These are phyloP conservation scores for Brachionus plicatilis DNA, from an alignment of 1,140 invertebrate species.

Conservation along the genomic window DNA sequence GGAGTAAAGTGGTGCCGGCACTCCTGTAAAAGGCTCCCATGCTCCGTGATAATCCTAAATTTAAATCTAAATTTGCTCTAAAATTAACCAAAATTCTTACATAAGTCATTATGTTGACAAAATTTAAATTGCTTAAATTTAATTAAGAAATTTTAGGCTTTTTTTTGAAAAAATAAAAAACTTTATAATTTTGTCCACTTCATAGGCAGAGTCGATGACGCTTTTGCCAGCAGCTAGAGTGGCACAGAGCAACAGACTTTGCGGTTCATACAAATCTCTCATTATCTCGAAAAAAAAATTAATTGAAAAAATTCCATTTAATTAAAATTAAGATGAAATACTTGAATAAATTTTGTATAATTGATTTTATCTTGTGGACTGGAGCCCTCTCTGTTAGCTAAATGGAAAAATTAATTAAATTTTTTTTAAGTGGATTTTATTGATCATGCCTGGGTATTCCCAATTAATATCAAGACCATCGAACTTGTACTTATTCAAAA, in stretches of 20 bases:
- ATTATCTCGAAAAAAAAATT: neutral
- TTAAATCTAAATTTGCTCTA: neutral
- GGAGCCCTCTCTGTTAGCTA: constrained; percentile 40
- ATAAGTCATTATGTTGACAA: constrained; percentile 83
- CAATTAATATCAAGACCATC: constrained; percentile 45
- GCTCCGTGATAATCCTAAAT: constrained; percentile 37
- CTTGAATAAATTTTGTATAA: constrained; percentile 61
- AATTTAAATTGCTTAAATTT: constrained; percentile 72
- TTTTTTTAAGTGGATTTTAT: neutral
- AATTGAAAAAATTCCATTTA: neutral
- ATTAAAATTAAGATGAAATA: neutral
- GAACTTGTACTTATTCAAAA: constrained; percentile 57
- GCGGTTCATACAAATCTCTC: constrained; percentile 38
- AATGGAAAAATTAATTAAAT: neutral
- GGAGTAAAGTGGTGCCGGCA: neutral
- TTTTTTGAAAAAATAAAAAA: constrained; percentile 56
- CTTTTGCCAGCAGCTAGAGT: constrained; percentile 43
- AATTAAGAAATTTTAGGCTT: constrained; percentile 43
- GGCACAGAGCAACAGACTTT: constrained; percentile 43
- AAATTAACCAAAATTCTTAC: constrained; percentile 45
- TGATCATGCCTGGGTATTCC: constrained; percentile 44
- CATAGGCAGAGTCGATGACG: constrained; percentile 61
- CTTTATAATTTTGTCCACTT: constrained; percentile 74
- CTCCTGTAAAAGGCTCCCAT: constrained; percentile 28
- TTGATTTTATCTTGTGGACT: constrained; percentile 54